Percentiles rank a stretch among this genome's conserved stretches.
These are phyloP conservation scores for Gracilinanus agilis DNA, from an alignment of 2,113 vertebrate genomes.

Conservation along the genomic window DNA sequence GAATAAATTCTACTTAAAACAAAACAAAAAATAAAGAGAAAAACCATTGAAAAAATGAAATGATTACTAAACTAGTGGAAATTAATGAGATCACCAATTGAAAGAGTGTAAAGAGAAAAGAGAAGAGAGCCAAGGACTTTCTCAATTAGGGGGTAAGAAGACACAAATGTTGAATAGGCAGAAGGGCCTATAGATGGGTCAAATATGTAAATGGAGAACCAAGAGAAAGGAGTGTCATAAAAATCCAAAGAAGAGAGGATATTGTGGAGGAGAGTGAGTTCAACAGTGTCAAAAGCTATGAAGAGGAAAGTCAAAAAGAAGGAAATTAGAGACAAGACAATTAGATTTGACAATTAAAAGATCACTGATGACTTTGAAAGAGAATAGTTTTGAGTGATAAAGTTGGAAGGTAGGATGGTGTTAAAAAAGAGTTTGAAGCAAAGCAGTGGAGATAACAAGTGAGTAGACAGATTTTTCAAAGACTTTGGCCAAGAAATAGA, in stretches of 20 bases:
- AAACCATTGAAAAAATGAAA: too few relatives aligned
- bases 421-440: background rate
- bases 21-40: too few relatives aligned
- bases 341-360: background rate
- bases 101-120: background rate
- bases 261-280: background rate
- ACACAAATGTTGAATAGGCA: background rate
- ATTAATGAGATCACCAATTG: background rate
- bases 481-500: background rate
- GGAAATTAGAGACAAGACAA: background rate
- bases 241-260: background rate
- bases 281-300: background rate
- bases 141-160: background rate
- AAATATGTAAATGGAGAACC: background rate
- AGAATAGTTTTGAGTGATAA: background rate
- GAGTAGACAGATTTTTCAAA: background rate
- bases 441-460: background rate
- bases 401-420: background rate
- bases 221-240: background rate
- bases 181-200: background rate
- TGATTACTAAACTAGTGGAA: background rate
- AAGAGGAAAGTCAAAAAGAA: background rate
- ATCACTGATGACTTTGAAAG: background rate
- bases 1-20: too few relatives aligned
- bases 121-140: background rate